Conservation (phyloP, 2,797 vertebrate species). For the Heliangelus exortis region DNA sequence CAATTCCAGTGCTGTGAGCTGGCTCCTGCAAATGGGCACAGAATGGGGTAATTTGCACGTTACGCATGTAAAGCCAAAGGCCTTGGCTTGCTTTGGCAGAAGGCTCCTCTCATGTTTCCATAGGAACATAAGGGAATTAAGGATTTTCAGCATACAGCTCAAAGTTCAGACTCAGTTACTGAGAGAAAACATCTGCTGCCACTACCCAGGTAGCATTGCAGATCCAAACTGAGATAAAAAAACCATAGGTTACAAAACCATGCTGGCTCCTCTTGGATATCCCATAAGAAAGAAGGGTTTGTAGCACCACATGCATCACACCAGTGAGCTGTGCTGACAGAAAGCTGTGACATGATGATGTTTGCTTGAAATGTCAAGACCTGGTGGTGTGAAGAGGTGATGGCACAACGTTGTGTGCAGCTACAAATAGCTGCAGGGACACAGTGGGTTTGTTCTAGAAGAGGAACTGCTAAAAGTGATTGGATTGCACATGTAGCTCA, state of each 20-base stretch:
- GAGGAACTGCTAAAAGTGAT: background rate
- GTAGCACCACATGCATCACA: background rate
- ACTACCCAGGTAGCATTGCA: background rate
- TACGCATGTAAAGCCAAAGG: background rate
- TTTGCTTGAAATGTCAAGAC: constrained; percentile 47
- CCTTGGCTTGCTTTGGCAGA: constrained; percentile 1
- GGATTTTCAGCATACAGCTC: background rate
- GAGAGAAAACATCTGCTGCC: constrained; percentile 42
- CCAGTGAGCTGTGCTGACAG: background rate
- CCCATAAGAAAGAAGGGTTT: background rate
- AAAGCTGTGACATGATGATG: background rate
- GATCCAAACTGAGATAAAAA: background rate
- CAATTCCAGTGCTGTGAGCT: background rate
- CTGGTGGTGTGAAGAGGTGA: background rate
- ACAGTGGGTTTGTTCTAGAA: background rate
- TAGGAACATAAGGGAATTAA: constrained; percentile 53
- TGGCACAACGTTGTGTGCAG: fast-evolving
- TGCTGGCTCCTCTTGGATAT: background rate
- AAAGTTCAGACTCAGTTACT: constrained; percentile 27
- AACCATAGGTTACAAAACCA: background rate
- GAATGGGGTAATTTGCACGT: background rate
- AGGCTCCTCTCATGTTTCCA: constrained; percentile 30
- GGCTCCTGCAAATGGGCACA: background rate
- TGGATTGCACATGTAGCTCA: background rate
- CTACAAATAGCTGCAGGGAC: constrained; percentile 1